Percentiles rank a stretch among this genome's conserved stretches.
phyloP scores from a whole-genome alignment of 2,797 vertebrate species.

The Anisognathus igniventris region DNA sequence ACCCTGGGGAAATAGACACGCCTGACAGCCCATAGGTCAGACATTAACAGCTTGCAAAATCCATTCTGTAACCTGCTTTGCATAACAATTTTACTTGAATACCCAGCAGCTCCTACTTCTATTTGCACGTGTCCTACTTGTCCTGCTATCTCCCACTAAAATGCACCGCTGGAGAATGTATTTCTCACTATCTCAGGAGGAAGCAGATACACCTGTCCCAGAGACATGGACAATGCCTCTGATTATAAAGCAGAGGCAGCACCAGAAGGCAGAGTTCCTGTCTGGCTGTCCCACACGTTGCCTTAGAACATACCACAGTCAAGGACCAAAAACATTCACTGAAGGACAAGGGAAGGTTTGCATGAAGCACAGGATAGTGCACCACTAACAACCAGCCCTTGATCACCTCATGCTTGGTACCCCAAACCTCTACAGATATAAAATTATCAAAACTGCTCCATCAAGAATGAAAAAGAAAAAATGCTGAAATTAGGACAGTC shows the following conservation, averaged over 20 bases:
- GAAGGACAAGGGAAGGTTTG: background rate
- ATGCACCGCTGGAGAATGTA: fast-evolving
- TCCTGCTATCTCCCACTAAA: background rate
- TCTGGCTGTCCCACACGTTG: background rate
- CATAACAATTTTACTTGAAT: background rate
- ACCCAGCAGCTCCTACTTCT: background rate
- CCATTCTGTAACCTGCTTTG: background rate
- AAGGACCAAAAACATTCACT: background rate
- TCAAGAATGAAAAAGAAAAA: background rate
- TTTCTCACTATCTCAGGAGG: background rate
- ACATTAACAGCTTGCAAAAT: background rate
- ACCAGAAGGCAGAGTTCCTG: background rate
- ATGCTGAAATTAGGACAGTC: background rate
- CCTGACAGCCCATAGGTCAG: background rate
- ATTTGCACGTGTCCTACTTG: background rate
- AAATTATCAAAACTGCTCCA: background rate
- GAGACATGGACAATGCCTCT: background rate
- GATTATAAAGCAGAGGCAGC: background rate
- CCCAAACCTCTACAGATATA: background rate
- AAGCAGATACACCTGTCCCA: background rate
- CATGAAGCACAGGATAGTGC: background rate
- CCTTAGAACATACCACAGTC: background rate
- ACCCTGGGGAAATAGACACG: background rate
- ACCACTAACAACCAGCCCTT: background rate
- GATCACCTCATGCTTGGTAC: background rate